Percentiles rank a stretch among this genome's conserved stretches.
These are phyloP conservation scores for Hydrotaea cyrtoneurina DNA, from an alignment of 2,888 invertebrate species.

Conservation along the genomic window DNA sequence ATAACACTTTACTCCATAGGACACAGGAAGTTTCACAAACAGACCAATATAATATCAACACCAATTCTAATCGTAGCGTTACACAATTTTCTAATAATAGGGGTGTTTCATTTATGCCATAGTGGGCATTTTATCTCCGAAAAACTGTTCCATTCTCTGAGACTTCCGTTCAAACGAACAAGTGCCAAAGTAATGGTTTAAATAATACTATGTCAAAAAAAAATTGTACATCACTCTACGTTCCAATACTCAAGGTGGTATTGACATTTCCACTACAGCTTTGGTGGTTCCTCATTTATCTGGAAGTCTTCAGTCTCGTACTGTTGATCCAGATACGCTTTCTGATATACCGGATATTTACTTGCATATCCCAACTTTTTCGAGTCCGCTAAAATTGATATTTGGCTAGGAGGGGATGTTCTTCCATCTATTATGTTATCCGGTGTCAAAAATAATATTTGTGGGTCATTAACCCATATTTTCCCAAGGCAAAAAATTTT, in stretches of 20 bases:
- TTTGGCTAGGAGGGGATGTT: constrained; percentile 8
- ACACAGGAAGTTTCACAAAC: background rate
- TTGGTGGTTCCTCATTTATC: constrained; percentile 41
- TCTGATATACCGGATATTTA: background rate
- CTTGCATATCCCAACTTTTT: constrained; percentile 33
- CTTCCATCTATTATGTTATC: constrained; percentile 9
- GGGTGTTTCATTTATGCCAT: constrained; percentile 12
- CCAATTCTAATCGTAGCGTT: background rate
- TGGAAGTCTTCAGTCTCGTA: constrained; percentile 10
- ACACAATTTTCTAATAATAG: background rate
- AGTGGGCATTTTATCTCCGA: constrained; percentile 33
- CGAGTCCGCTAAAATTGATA: background rate
- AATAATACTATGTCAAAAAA: constrained; percentile 24
- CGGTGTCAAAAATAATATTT: constrained; percentile 16
- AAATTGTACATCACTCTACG: background rate
- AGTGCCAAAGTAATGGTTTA: constrained; percentile 15
- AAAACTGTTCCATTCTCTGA: background rate
- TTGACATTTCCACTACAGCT: background rate
- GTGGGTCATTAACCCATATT: constrained; percentile 33
- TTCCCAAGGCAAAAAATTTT: too few species aligned
- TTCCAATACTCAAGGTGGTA: too few species aligned
- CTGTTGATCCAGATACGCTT: background rate
- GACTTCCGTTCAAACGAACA: background rate
- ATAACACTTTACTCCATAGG: constrained; percentile 25
- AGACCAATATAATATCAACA: background rate